Evolutionary conservation across 2,797 vertebrate species (phyloP).

Genomic region (Dendrocincla fuliginosa): DNA sequence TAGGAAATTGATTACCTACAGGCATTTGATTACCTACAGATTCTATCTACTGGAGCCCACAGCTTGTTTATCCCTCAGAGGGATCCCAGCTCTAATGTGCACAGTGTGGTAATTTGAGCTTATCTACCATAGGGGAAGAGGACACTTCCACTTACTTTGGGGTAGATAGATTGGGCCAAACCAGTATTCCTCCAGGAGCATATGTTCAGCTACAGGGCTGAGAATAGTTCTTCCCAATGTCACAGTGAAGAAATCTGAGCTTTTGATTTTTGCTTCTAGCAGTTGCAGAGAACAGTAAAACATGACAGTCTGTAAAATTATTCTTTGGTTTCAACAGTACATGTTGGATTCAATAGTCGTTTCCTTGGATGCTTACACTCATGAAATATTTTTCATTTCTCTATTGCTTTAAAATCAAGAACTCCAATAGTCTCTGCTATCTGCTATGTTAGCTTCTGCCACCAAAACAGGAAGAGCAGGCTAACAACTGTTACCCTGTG

Average conservation of each 20-base stretch:
- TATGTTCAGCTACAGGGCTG: slow-evolving; percentile 24
- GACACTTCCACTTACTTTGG: slow-evolving; percentile 75
- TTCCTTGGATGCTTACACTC: background rate
- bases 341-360: background rate
- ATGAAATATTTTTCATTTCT: background rate
- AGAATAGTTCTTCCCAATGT: slow-evolving; percentile 69
- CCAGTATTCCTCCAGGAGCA: slow-evolving; percentile 69
- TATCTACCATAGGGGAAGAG: slow-evolving; percentile 57
- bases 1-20: no score
- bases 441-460: background rate
- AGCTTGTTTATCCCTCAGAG: slow-evolving; percentile 75
- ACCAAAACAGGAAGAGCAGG: background rate
- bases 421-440: background rate
- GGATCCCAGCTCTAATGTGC: slow-evolving; percentile 69
- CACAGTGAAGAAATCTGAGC: slow-evolving; percentile 66
- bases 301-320: background rate
- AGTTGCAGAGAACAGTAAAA: slow-evolving; percentile 45
- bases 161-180: slow-evolving; percentile 61
- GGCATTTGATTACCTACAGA: background rate
- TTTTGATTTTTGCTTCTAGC: slow-evolving; percentile 66
- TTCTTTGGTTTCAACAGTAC: background rate
- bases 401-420: background rate
- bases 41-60: background rate
- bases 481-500: background rate
- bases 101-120: slow-evolving; percentile 69